Evolutionary conservation across 2,797 vertebrate genomes (phyloP).

Genomic region (Allobates femoralis): DNA sequence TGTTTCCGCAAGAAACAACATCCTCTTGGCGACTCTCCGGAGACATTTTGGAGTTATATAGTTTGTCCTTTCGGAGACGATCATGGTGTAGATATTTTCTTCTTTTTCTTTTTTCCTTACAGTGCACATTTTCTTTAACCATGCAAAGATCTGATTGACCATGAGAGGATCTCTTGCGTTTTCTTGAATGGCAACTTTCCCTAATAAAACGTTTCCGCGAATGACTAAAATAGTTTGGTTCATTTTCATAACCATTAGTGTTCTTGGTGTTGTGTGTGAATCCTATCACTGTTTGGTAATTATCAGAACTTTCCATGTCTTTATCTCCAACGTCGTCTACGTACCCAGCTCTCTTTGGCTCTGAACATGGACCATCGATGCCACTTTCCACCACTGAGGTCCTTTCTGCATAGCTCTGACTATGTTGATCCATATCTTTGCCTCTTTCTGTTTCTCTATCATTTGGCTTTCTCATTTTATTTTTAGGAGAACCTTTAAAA

Average conservation of each 20-base stretch:
- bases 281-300: conserved; percentile 70
- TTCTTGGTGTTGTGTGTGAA: conserved; percentile 72
- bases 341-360: conserved; percentile 82
- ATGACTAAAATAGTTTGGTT: conserved; percentile 72
- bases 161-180: conserved; percentile 71
- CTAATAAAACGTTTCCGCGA: conserved; percentile 71
- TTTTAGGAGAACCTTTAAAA: conserved; percentile 76
- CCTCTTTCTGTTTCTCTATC: conserved; percentile 63
- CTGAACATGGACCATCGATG: conserved; percentile 78
- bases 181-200: conserved; percentile 71
- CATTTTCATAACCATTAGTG: conserved; percentile 71
- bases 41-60: conserved; percentile 62
- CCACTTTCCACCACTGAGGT: conserved; percentile 76
- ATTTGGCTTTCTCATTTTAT: conserved; percentile 70
- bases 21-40: conserved; percentile 68
- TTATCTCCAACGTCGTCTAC: conserved; percentile 75
- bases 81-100: conserved; percentile 68
- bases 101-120: conserved; percentile 71
- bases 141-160: conserved; percentile 72
- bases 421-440: conserved; percentile 66
- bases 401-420: conserved; percentile 68
- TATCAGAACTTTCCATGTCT: conserved; percentile 77
- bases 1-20: conserved; percentile 66
- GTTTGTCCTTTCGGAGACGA: conserved; percentile 48
- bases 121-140: conserved; percentile 77